Percentiles rank a stretch among this genome's conserved stretches.
Evolutionary conservation across 2,797 vertebrate species (phyloP).

Genomic region (Sardinella longiceps): DNA sequence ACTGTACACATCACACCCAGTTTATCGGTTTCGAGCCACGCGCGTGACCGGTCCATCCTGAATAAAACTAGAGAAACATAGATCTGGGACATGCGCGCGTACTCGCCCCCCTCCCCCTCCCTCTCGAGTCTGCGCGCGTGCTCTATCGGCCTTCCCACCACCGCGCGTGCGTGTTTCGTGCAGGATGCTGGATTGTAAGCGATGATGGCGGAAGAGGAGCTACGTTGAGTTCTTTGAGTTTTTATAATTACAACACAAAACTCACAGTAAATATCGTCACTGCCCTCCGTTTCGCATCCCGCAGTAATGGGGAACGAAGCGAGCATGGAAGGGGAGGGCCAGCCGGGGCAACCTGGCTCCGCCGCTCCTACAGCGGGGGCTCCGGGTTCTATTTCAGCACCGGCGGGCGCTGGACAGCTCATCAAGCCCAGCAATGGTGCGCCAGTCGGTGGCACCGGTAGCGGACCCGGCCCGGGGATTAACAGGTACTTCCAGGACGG

Average conservation of each 20-base stretch:
- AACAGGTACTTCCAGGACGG: conserved; percentile 76
- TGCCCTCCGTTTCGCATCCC: conserved; percentile 64
- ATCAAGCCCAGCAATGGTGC: conserved; percentile 82
- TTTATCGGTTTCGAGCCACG: conserved; percentile 17
- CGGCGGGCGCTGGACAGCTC: conserved; percentile 83
- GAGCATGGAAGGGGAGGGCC: conserved; percentile 79
- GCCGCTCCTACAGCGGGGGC: conserved; percentile 73
- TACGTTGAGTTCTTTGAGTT: conserved; percentile 76
- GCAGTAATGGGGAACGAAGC: conserved; percentile 82
- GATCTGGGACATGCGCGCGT: conserved; percentile 68
- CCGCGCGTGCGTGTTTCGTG: conserved; percentile 79
- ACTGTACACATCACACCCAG: neutral
- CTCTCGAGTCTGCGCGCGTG: conserved; percentile 70
- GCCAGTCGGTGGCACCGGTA: conserved; percentile 74
- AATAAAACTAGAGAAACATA: conserved; percentile 31
- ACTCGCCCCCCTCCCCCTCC: conserved; percentile 67
- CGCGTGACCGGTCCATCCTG: conserved; percentile 20
- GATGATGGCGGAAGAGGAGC: conserved; percentile 86
- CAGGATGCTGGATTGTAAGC: conserved; percentile 80
- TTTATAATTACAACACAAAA: conserved; percentile 64
- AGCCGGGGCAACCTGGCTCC: conserved; percentile 75
- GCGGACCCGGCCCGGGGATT: conserved; percentile 76
- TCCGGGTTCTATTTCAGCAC: conserved; percentile 85
- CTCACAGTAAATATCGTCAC: conserved; percentile 65
- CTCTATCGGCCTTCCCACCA: conserved; percentile 62